Conservation (phyloP, 2,888 invertebrate species). For the Macaria notata region DNA sequence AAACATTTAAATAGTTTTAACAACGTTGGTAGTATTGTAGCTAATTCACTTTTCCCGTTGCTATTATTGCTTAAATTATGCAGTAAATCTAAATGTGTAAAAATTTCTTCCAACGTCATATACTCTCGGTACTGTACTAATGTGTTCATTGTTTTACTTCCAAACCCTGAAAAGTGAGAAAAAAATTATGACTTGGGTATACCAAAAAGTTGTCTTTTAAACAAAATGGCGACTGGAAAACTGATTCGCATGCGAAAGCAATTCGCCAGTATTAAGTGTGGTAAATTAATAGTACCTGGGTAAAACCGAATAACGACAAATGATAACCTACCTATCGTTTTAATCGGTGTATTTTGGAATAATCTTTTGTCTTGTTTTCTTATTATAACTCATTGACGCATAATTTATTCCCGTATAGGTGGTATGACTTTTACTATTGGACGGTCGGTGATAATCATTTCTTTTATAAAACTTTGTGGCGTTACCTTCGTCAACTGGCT, state of each 20-base stretch:
- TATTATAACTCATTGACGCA: conserved; percentile 26
- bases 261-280: no score
- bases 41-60: conserved; percentile 50
- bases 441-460: background rate
- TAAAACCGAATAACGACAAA: background rate
- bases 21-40: conserved; percentile 45
- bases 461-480: conserved; percentile 45
- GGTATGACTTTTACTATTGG: background rate
- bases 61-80: conserved; percentile 49
- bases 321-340: conserved; percentile 36
- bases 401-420: conserved; percentile 19
- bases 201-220: no score
- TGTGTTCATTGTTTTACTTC: conserved; percentile 50
- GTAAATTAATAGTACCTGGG: background rate
- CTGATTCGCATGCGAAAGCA: no score
- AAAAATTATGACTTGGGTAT: conserved; percentile 2
- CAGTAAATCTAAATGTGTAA: conserved; percentile 57
- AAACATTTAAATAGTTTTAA: conserved; percentile 54
- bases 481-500: conserved; percentile 57
- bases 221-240: no score
- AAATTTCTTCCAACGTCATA: conserved; percentile 63
- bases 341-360: conserved; percentile 46
- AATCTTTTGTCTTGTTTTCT: conserved; percentile 44
- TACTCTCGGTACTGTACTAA: conserved; percentile 52
- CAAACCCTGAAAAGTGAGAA: conserved; percentile 52